Evolutionary conservation across 2,888 invertebrate genomes (phyloP).

Genomic region (Leucania comma): DNA sequence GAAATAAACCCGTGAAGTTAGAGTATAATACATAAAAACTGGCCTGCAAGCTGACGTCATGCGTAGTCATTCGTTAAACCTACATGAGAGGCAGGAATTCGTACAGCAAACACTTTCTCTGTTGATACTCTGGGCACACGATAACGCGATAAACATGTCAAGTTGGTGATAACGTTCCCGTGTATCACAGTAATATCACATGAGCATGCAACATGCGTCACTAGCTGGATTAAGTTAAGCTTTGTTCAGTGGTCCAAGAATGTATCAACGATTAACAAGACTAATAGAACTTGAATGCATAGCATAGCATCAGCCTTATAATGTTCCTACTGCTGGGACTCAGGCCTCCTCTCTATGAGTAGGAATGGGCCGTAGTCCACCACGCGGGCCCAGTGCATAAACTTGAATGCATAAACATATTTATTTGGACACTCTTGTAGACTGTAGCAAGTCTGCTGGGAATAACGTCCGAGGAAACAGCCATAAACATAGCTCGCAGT

Average conservation of each 20-base stretch:
- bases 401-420: no score
- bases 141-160: conserved; percentile 69
- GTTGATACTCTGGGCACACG: conserved; percentile 65
- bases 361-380: no score
- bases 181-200: conserved; percentile 68
- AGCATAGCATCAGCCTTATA: no score
- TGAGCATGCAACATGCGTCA: conserved; percentile 72
- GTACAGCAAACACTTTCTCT: conserved; percentile 77
- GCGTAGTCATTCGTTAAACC: conserved; percentile 70
- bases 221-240: conserved; percentile 58
- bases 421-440: neutral
- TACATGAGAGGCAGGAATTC: conserved; percentile 74
- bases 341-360: no score
- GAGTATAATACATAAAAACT: conserved; percentile 25
- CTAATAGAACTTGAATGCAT: neutral
- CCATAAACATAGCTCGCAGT: neutral
- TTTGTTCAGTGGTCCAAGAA: conserved; percentile 39
- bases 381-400: no score
- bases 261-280: conserved; percentile 11
- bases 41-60: conserved; percentile 65
- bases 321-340: no score
- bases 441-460: no score
- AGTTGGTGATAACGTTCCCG: conserved; percentile 62
- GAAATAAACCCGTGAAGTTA: conserved; percentile 45
- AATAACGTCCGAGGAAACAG: neutral